Conservation (phyloP, 2,113 vertebrate genomes). For the Onychorhynchus coronatus region DNA sequence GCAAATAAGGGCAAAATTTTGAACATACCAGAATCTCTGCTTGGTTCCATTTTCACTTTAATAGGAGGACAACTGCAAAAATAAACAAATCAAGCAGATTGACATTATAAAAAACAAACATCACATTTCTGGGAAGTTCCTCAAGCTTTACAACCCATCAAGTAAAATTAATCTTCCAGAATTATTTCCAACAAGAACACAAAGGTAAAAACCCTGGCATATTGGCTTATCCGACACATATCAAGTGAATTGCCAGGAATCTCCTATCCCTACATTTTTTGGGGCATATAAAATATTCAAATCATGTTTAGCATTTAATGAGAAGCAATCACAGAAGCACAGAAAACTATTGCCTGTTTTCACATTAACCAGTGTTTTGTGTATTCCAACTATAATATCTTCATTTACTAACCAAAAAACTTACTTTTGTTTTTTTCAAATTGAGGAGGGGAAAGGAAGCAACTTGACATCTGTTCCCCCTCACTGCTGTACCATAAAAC, state of each 20-base stretch:
- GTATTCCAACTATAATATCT: background rate
- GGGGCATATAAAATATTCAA: background rate
- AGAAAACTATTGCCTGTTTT: background rate
- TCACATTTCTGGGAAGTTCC: background rate
- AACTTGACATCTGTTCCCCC: background rate
- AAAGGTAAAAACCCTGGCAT: background rate
- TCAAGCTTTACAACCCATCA: background rate
- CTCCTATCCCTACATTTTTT: background rate
- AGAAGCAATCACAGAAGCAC: background rate
- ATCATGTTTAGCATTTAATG: background rate
- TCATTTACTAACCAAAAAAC: background rate
- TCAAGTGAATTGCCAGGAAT: background rate
- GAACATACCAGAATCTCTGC: constrained; percentile 75
- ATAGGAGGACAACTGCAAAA: constrained; percentile 67
- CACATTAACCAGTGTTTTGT: background rate
- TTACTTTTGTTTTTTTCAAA: background rate
- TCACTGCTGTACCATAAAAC: background rate
- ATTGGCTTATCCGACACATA: background rate
- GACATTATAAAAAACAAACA: background rate
- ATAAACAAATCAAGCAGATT: background rate
- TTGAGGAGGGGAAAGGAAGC: background rate
- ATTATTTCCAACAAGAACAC: background rate
- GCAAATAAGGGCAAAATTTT: background rate
- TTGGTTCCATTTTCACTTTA: constrained; percentile 77
- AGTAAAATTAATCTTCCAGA: background rate